A percentile compares a stretch with the other conserved stretches of the same genome.
phyloP scores from a whole-genome alignment of 2,888 invertebrate genomes.

The Sesia bembeciformis region DNA sequence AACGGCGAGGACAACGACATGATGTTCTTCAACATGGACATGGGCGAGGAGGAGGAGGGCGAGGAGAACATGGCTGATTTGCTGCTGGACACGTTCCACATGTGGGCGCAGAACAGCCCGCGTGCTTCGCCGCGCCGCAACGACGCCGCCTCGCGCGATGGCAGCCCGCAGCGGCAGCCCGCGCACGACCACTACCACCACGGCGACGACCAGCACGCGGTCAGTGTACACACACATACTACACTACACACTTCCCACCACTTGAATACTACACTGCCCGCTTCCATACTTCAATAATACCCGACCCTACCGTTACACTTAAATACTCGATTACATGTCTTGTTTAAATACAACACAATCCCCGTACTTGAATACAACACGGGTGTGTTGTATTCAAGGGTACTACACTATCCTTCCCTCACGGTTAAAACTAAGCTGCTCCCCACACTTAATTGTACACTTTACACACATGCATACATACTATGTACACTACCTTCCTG shows the following conservation, averaged over 20 bases:
- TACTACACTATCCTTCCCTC: no score
- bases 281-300: conserved; percentile 18
- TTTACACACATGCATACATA: no score
- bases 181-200: conserved; percentile 16
- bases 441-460: no score
- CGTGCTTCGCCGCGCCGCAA: conserved; percentile 28
- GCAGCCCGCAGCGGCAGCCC: conserved; percentile 23
- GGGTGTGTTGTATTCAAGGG: no score
- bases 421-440: no score
- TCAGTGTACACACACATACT: conserved; percentile 10
- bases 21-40: conserved; percentile 53
- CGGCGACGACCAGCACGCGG: conserved; percentile 27
- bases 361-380: no score
- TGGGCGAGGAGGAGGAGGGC: conserved; percentile 71
- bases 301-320: conserved; percentile 21
- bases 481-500: no score
- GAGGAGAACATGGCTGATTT: conserved; percentile 78
- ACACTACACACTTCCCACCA: not conserved
- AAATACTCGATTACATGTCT: conserved; percentile 14
- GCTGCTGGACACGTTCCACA: conserved; percentile 71
- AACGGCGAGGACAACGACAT: conserved; percentile 66
- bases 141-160: conserved; percentile 29
- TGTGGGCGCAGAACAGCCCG: conserved; percentile 44
- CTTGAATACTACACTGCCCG: conserved; percentile 8
- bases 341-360: not conserved